These are phyloP conservation scores for Dynastes tityus DNA, from an alignment of 2,888 invertebrate genomes.

Conservation along the genomic window DNA sequence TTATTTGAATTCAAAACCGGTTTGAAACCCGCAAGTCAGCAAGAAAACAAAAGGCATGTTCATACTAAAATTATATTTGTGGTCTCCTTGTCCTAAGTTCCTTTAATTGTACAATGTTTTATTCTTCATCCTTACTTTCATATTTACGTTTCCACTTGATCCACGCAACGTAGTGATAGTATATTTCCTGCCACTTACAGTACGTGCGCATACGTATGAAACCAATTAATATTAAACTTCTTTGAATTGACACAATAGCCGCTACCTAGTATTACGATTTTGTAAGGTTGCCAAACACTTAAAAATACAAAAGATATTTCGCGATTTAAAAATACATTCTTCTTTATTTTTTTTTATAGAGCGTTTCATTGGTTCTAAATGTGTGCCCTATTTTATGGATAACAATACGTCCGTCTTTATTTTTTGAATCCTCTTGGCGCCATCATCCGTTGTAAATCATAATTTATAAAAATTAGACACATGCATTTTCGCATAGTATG, in stretches of 20 bases:
- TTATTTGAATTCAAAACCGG: too few species aligned
- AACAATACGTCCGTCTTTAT: not conserved
- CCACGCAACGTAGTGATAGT: too few species aligned
- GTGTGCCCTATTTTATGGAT: not conserved
- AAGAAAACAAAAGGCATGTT: too few species aligned
- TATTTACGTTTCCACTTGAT: too few species aligned
- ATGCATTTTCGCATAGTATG: too few species aligned
- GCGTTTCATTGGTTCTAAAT: slow-evolving; percentile 5
- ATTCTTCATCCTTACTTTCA: too few species aligned
- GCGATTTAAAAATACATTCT: slow-evolving; percentile 31
- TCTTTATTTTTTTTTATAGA: slow-evolving; percentile 18
- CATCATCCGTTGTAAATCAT: not conserved
- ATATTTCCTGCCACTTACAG: not conserved
- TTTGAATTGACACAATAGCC: slow-evolving; percentile 27
- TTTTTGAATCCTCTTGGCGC: not conserved
- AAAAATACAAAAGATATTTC: slow-evolving; percentile 38
- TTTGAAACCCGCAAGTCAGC: too few species aligned
- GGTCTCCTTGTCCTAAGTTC: too few species aligned
- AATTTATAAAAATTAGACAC: too few species aligned
- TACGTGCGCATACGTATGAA: too few species aligned
- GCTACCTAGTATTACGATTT: slow-evolving; percentile 7
- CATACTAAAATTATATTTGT: too few species aligned
- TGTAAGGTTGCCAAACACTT: slow-evolving; percentile 34
- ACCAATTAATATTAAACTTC: slow-evolving; percentile 17
- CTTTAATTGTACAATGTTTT: too few species aligned